Evolutionary conservation across 2,113 vertebrate genomes (phyloP).

Genomic region (Orientallactaga bullata): DNA sequence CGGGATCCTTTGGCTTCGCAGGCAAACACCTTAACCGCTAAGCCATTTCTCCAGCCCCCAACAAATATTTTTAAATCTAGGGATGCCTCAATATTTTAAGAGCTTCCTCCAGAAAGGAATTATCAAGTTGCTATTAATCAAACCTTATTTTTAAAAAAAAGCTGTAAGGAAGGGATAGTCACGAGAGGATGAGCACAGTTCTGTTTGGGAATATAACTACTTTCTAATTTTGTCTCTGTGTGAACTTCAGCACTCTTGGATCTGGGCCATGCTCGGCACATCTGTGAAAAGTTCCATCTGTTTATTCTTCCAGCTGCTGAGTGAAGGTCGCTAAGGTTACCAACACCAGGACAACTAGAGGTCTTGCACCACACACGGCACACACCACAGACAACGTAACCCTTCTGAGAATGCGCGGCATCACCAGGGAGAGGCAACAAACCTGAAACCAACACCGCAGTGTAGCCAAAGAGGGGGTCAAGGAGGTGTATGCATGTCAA

Average conservation of each 20-base stretch:
- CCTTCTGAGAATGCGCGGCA: neutral
- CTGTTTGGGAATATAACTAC: neutral
- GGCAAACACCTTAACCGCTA: too few relatives aligned
- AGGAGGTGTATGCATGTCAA: neutral
- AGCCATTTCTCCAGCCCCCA: too few relatives aligned
- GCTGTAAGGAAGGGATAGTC: neutral
- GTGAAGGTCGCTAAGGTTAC: neutral
- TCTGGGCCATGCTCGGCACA: neutral
- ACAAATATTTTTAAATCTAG: neutral
- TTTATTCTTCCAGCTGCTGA: neutral
- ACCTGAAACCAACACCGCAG: neutral
- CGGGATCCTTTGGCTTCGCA: too few relatives aligned
- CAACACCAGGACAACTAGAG: slow-evolving; percentile 10
- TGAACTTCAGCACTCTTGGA: slow-evolving; percentile 19
- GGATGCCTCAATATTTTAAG: neutral
- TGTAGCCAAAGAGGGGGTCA: rapidly evolving
- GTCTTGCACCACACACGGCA: neutral
- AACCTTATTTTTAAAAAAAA: slow-evolving; percentile 40
- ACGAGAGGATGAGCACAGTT: neutral
- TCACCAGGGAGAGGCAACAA: neutral
- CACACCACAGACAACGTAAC: neutral
- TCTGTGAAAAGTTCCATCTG: neutral
- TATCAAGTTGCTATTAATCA: slow-evolving; percentile 9
- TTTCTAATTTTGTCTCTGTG: neutral
- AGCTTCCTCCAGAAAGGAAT: neutral